Percentiles rank a stretch among this genome's conserved stretches.
phyloP scores from a whole-genome alignment of 37 sponge, comb jelly and placozoan genomes.

The Spongia lamella region DNA sequence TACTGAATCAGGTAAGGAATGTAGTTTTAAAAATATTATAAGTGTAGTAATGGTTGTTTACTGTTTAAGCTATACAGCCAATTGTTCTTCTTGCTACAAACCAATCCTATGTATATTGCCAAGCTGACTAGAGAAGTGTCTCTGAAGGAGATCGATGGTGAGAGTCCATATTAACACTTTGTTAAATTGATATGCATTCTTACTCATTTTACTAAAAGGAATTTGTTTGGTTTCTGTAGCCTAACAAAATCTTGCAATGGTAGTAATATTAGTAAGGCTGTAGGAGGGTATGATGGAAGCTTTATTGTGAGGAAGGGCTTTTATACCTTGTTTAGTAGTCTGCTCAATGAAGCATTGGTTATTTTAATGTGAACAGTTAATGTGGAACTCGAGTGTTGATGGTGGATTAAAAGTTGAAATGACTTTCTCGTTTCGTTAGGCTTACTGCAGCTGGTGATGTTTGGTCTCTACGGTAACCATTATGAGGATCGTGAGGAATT shows the following conservation, averaged over 20 bases:
- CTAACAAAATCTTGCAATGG: too few relatives aligned
- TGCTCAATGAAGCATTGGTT: not conserved
- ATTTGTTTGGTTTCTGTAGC: not conserved
- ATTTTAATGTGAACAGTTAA: not conserved
- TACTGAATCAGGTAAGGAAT: too few relatives aligned
- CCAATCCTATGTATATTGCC: constrained; percentile 83
- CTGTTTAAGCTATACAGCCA: constrained; percentile 66
- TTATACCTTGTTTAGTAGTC: not conserved
- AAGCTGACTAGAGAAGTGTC: constrained; percentile 78
- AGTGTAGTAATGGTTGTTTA: too few relatives aligned
- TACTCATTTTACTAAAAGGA: too few relatives aligned
- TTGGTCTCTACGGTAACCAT: constrained; percentile 89
- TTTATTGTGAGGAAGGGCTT: not conserved
- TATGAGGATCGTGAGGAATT: constrained; percentile 91
- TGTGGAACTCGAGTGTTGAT: not conserved
- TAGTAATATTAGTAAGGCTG: not conserved
- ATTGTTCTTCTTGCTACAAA: constrained; percentile 87
- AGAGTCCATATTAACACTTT: not conserved
- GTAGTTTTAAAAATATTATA: too few relatives aligned
- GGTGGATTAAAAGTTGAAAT: not conserved
- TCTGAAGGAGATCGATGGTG: constrained; percentile 83
- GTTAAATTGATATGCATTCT: not conserved
- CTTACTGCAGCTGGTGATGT: constrained; percentile 88
- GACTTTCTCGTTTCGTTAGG: constrained; percentile 24
- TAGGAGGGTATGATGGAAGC: not conserved